Percentiles rank a stretch among this genome's conserved stretches.
phyloP scores from a whole-genome alignment of 2,113 vertebrate species.

The Elgaria multicarinata region DNA sequence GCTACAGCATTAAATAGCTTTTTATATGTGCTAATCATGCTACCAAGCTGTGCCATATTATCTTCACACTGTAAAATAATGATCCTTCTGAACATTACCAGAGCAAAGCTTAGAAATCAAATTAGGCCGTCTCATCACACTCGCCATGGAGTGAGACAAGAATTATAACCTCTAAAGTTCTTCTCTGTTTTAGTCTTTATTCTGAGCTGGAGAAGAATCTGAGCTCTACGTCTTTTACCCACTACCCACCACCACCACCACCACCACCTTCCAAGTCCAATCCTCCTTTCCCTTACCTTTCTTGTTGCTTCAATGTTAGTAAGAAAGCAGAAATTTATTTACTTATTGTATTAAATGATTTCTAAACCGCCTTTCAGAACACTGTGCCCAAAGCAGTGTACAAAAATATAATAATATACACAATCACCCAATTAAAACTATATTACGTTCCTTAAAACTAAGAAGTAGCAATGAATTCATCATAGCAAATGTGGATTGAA shows the following conservation, averaged over 20 bases:
- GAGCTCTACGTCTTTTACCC: neutral
- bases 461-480: neutral
- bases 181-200: neutral
- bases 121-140: neutral
- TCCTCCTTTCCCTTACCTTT: neutral
- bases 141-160: neutral
- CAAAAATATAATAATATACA: neutral
- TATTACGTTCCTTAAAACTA: neutral
- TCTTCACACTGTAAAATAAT: neutral
- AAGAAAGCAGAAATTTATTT: neutral
- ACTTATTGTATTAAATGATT: neutral
- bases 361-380: neutral
- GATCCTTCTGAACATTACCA: neutral
- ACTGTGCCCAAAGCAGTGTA: neutral
- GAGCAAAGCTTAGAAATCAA: neutral
- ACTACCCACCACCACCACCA: neutral
- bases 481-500: neutral
- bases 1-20: neutral
- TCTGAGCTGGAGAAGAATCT: neutral
- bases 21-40: constrained; percentile 13
- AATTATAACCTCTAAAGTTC: neutral
- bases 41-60: neutral
- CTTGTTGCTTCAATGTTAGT: neutral
- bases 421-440: neutral
- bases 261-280: neutral